phyloP scores from a whole-genome alignment of 2,888 invertebrate genomes.

The Willowsia nigromaculata region DNA sequence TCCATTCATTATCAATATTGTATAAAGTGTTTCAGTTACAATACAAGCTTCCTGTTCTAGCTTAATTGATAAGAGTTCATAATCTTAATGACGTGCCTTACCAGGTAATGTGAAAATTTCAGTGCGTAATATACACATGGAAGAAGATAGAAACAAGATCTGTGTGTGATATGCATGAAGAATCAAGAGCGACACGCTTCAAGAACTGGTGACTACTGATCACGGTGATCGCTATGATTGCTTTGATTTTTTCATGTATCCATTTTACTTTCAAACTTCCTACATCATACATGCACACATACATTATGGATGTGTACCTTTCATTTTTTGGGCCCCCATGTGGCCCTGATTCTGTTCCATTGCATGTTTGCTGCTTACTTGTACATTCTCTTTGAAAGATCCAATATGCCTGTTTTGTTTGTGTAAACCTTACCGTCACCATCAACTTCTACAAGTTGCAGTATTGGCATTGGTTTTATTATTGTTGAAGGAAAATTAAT shows the following conservation, averaged over 20 bases:
- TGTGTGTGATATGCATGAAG: neutral
- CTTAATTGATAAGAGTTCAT: neutral
- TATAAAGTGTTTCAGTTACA: neutral
- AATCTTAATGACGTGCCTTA: neutral
- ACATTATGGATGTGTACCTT: neutral
- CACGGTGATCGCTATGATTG: neutral
- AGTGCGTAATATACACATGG: too few relatives aligned
- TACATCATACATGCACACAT: neutral
- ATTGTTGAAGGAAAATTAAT: too few relatives aligned
- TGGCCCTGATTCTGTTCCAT: neutral
- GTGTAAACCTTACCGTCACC: too few relatives aligned
- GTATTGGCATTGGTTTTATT: too few relatives aligned
- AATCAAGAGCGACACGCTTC: neutral
- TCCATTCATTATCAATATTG: neutral
- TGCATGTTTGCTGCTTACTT: neutral
- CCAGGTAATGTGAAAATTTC: too few relatives aligned
- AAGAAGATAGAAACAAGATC: neutral
- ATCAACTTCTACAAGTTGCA: too few relatives aligned
- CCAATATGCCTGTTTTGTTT: too few relatives aligned
- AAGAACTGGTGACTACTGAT: constrained; percentile 11
- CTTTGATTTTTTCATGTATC: constrained; percentile 2
- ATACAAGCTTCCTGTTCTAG: neutral
- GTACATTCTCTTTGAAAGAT: too few relatives aligned
- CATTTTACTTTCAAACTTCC: constrained; percentile 1
- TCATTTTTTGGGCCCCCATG: neutral